Conservation (phyloP, 2,888 invertebrate genomes). For the Drosophila formosana region DNA sequence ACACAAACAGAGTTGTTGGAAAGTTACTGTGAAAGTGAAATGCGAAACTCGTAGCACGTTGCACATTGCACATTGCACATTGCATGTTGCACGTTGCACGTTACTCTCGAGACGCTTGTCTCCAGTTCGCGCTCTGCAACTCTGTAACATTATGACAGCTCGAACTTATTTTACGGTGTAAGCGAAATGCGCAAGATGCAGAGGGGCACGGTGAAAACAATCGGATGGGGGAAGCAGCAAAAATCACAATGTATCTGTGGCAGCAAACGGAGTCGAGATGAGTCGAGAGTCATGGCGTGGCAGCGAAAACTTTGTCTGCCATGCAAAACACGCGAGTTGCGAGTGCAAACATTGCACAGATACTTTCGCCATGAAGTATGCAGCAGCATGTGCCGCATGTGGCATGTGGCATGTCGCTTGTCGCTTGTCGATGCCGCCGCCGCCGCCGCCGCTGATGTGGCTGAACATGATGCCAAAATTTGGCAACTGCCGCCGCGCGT, state of each 20-base stretch:
- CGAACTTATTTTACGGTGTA: constrained; percentile 52
- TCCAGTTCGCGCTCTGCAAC: constrained; percentile 33
- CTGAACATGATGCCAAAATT: constrained; percentile 26
- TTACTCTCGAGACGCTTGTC: constrained; percentile 25
- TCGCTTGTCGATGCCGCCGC: constrained; percentile 18
- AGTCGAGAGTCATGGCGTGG: background rate
- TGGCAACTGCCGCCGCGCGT: constrained; percentile 22
- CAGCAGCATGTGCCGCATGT: constrained; percentile 17
- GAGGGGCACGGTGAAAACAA: constrained; percentile 31
- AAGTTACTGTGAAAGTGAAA: constrained; percentile 71
- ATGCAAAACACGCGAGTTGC: constrained; percentile 36
- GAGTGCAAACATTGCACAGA: constrained; percentile 48
- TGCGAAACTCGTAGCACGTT: constrained; percentile 47
- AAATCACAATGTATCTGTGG: constrained; percentile 33
- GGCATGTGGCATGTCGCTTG: constrained; percentile 32
- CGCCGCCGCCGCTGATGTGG: constrained; percentile 22
- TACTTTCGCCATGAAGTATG: constrained; percentile 34
- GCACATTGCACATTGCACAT: constrained; percentile 1
- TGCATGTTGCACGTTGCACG: constrained; percentile 21
- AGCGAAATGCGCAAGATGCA: constrained; percentile 32
- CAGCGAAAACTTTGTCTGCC: constrained; percentile 31
- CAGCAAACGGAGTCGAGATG: constrained; percentile 6
- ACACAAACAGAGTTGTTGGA: constrained; percentile 32
- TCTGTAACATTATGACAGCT: constrained; percentile 55
- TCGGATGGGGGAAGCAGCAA: constrained; percentile 25